Evolutionary conservation across 2,888 invertebrate genomes (phyloP), one percentile per base, ranked within the genome.

Genomic region (Gymnoscelis rufifasciata): DNA sequence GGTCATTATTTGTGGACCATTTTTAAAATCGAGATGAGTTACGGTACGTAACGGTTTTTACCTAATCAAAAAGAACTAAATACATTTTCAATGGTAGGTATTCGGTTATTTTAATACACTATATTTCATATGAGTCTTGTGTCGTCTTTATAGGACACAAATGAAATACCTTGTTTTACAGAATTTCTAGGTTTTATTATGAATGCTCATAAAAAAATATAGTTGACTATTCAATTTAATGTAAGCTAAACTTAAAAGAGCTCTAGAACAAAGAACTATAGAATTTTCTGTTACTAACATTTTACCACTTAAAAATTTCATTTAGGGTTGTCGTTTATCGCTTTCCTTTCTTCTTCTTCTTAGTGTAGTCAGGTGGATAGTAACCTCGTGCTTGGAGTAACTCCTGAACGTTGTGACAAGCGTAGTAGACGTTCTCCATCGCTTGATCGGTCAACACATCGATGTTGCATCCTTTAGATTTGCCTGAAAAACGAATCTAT

Each of bases 341-440:
- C 87, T 78, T 94, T 38, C 93, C 93, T 66, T 94, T 95, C 75
- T 94, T 95, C 78, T 96, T 96, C 76, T 95, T 96, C 80, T 95
- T 95, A 61, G 93, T 93, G 4, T 92, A 94, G 54, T 95, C 95
- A 0, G 95, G 94, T 92, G 97, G 97, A 23, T 94, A 93, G 74
- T 97, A 97, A 0, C 97, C 97, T 56, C 97, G 90, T 28, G 93
- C 93, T 62, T 92, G 93, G 8, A 97, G 81, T 7, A 97, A 90
- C 68, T 97, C 97, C 78, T 96, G 96, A 0, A 97, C 94, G 71
- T 96, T 97, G 70, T 97, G 97, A 60, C 97, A 97, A 0, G 95
- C 95, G 68, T 95, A 95, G 74, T 97, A 97, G 0, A 97, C 96
- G 68, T 97, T 97, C 57, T 96, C 94, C 95, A 97, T 97, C 0